Percentiles rank a stretch among this genome's conserved stretches.
phyloP scores from a whole-genome alignment of 2,888 invertebrate genomes.

The Dasypolia templi region DNA sequence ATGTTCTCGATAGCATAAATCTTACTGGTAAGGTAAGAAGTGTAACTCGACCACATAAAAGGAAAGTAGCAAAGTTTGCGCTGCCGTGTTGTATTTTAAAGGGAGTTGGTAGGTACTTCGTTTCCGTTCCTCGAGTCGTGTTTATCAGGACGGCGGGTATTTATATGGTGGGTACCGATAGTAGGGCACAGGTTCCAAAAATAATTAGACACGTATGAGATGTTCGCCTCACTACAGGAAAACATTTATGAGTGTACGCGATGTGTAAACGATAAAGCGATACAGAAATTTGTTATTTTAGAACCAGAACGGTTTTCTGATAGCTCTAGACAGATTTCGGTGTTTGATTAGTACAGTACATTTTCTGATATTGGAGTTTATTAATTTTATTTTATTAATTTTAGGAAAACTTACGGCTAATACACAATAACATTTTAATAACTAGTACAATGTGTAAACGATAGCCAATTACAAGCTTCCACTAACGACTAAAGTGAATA shows the following conservation, averaged over 20 bases:
- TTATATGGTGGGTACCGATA: constrained; percentile 44
- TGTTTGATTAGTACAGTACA: constrained; percentile 31
- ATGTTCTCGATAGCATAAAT: constrained; percentile 45
- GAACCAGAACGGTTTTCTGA: constrained; percentile 32
- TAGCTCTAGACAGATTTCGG: constrained; percentile 9
- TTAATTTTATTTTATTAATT: too few species aligned
- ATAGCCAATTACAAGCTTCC: too few species aligned
- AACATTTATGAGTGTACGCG: constrained; percentile 76
- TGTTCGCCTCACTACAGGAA: constrained; percentile 76
- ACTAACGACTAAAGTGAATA: too few species aligned
- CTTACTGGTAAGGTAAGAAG: constrained; percentile 37
- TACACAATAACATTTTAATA: too few species aligned
- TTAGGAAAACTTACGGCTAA: too few species aligned
- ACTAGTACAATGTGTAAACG: too few species aligned
- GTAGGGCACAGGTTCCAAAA: constrained; percentile 70
- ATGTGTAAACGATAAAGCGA: constrained; percentile 75
- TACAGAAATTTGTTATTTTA: constrained; percentile 69
- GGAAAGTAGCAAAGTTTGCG: constrained; percentile 58
- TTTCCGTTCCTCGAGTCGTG: constrained; percentile 34
- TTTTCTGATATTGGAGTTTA: constrained; percentile 27
- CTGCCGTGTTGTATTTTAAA: constrained; percentile 46
- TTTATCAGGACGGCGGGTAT: constrained; percentile 38
- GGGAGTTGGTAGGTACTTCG: constrained; percentile 38
- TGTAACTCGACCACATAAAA: constrained; percentile 54
- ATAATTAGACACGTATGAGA: constrained; percentile 70